Base-by-base conservation (phyloP, 2,888 invertebrate genomes). In the Aphidoletes aphidimyza region DNA sequence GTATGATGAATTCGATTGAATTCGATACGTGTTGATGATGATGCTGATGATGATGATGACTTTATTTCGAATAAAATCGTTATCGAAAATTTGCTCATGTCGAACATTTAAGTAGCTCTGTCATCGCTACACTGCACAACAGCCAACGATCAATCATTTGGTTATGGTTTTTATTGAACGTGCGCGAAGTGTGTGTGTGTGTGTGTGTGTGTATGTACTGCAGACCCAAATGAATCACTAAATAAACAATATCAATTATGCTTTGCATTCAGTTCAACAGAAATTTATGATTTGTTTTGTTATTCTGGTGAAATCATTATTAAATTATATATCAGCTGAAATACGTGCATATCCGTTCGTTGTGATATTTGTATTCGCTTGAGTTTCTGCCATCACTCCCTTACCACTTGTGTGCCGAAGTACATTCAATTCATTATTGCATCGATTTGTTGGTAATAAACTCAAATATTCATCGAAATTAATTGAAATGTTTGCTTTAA, bases 231-330 rank as follows among this genome's bases (percentile, higher is more conserved):
- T 81, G 81, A 81, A 81, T 81, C 37, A 22, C 36, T 37, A 81
- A 81, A 81, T 37, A 37, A 81, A 81, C 37, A 81, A 81, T 81
- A 81, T 81, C 81, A 81, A 81, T 81, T 81, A 81, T 81, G 81
- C 37, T 37, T n/a, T n/a, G 11, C 81, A 81, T 37, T 81, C 81
- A 37, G n/a, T 22, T 81, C 81, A 81, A 81, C 37, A 81, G 81
- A 81, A 36, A 81, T 81, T 81, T 81, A 81, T 81, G 81, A 81
- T 81, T 81, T 81, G 81, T 81, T 81, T 81, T 37, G 81, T 37
- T 37, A 81, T 81, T 81, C 81, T 81, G 81, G 81, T 22, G 81
- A 81, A 81, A 81, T 22, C 37, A 81, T 81, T 81, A 81, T 81
- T 81, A 37, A 81, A 81, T 81, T 37, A 81, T 69, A 69, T 30